phyloP scores from a whole-genome alignment of 2,113 vertebrate species.

The Ciconia boyciana region DNA sequence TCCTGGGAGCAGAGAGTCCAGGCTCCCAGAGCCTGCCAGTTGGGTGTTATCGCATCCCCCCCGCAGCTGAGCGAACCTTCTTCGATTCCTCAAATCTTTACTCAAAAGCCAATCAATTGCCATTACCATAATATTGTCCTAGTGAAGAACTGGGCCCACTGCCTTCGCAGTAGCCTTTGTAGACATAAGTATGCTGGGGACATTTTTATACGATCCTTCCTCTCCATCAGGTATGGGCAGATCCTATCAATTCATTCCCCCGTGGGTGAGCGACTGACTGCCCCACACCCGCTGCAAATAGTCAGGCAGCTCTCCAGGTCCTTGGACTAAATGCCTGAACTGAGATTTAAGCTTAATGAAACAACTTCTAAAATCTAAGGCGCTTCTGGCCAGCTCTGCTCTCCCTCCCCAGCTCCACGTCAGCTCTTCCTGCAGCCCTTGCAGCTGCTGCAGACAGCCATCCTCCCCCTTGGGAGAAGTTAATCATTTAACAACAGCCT shows the following conservation, averaged over 20 bases:
- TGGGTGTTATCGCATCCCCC: too few species aligned
- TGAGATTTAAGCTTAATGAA: not conserved
- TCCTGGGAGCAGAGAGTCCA: not conserved
- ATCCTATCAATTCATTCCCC: not conserved
- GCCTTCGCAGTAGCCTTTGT: not conserved
- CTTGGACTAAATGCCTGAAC: not conserved
- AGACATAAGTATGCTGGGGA: not conserved
- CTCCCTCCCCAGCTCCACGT: not conserved
- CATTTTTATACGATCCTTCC: not conserved
- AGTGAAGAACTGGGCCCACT: not conserved
- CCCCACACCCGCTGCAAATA: not conserved
- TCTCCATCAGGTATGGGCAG: not conserved
- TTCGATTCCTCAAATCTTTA: not conserved
- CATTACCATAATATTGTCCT: too few species aligned
- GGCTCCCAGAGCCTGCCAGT: not conserved
- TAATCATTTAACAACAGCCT: not conserved
- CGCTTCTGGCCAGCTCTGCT: not conserved
- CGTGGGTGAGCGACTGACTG: not conserved
- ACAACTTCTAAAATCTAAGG: not conserved
- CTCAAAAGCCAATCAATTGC: not conserved
- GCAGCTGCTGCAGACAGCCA: not conserved
- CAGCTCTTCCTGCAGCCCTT: not conserved
- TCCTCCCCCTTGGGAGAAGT: not conserved
- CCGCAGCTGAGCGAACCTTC: accelerated
- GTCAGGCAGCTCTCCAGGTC: not conserved